Percentiles rank a stretch among this genome's conserved stretches.
These are phyloP conservation scores for Oscheius sp. DNA, from an alignment of 2,888 invertebrate species.

Conservation along the genomic window DNA sequence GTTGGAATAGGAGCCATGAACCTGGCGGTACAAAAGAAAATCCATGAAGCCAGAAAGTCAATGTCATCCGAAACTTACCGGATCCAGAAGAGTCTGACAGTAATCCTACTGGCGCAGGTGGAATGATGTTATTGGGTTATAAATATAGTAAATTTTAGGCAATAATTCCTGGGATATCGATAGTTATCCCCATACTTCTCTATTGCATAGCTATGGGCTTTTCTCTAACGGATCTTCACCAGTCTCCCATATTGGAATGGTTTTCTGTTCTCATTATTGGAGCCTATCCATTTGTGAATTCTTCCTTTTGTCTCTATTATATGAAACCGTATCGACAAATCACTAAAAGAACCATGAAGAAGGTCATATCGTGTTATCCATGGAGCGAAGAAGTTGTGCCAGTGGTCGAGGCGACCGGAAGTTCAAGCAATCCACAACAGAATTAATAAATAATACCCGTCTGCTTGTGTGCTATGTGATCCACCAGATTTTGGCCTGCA, in stretches of 20 bases:
- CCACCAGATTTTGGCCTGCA: no score
- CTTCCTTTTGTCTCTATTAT: background rate
- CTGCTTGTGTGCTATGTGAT: no score
- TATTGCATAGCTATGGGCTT: background rate
- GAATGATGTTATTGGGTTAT: background rate
- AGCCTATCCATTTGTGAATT: conserved; percentile 1
- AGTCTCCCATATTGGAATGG: background rate
- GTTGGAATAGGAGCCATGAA: background rate
- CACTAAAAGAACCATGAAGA: background rate
- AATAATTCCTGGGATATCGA: background rate
- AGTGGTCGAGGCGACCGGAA: no score
- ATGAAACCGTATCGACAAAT: background rate
- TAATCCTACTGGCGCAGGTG: background rate
- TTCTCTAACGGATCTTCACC: background rate
- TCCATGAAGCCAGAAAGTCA: background rate
- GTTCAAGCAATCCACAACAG: no score
- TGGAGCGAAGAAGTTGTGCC: no score
- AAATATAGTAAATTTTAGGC: background rate
- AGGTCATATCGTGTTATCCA: background rate
- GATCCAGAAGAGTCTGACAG: conserved; percentile 8
- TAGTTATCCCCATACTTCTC: background rate
- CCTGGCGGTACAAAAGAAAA: background rate
- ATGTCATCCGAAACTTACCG: conserved; percentile 2
- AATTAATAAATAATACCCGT: no score
- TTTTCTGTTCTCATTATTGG: background rate